Base-by-base conservation (phyloP, 2,113 vertebrate species). In the Dicentrarchus labrax region DNA sequence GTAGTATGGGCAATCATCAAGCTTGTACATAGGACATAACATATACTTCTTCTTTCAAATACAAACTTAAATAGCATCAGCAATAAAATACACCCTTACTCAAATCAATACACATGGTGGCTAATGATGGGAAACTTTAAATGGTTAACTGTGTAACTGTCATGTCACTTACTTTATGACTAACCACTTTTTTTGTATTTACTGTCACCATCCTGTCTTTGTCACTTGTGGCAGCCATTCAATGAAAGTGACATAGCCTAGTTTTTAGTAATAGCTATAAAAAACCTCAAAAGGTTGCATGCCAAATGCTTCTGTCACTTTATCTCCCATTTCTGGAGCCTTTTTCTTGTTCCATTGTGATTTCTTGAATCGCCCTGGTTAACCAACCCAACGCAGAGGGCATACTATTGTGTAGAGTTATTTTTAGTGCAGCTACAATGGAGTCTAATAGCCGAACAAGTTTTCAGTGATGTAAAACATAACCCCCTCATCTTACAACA, bases 391-490 rank as follows among this genome's bases (percentile, higher is more conserved):
- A 54, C 21, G 9, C 8, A 59, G n/a, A 74, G 19, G 64, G 38
- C 71, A 30, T 16, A 5, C 24, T 59, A 60, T 71, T 12, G 4
- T 13, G 39, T 47, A 9, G 8, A 68, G 22, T 6, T 47, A 67
- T 43, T 45, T 76, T 22, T 54, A 24, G 11, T 6, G 41, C 17
- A 22, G 12, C 24, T 11, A 38, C 6, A 61, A 78, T 1, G 6
- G 41, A 77, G 75, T 74, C n/a, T 45, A 36, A 67, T 9, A 54
- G 54, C 36, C 4, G 38, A 76, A 45, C 64, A 69, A 39, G 54
- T 75, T 68, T 68, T 13, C 38, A 13, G 16, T 45, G 15, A 68
- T 30, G n/a, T 53, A 45, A 64, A 36, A 65, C 39, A 8, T 16
- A 30, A 30, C 16, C 9, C 36, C 6, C 60, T 39, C 51, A 24